These are phyloP conservation scores for Tillus elongatus DNA, from an alignment of 2,888 invertebrate species.

Conservation along the genomic window DNA sequence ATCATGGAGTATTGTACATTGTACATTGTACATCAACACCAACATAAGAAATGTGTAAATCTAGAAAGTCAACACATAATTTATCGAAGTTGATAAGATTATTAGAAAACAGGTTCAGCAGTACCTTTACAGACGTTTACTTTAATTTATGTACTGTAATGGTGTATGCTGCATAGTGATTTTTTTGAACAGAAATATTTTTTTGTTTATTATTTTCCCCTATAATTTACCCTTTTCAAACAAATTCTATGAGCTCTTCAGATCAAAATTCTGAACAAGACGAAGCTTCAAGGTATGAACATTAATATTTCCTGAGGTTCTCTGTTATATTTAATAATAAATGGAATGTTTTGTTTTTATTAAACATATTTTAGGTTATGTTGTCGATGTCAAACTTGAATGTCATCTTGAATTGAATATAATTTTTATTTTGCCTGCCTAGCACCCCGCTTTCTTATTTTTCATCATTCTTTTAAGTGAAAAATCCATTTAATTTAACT, in stretches of 20 bases:
- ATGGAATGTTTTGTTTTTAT: no score
- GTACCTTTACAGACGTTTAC: not conserved
- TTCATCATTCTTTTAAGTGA: slow-evolving; percentile 6
- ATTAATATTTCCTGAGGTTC: not conserved
- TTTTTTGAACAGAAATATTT: no score
- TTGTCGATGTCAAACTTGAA: slow-evolving; percentile 35
- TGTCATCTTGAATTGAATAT: slow-evolving; percentile 30
- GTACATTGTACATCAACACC: no score
- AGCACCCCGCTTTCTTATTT: not conserved
- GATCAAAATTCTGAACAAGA: slow-evolving; percentile 40
- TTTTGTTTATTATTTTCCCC: slow-evolving; percentile 23
- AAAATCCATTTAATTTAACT: not conserved
- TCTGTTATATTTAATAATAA: not conserved
- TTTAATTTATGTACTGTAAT: no score
- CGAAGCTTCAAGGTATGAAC: slow-evolving; percentile 46
- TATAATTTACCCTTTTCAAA: no score
- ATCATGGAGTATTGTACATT: no score
- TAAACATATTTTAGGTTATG: slow-evolving; percentile 32
- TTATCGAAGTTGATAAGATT: no score
- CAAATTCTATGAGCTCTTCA: slow-evolving; percentile 44
- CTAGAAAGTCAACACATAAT: no score
- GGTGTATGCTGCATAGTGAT: no score
- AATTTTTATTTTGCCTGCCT: no score
- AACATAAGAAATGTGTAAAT: no score
- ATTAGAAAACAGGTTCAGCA: no score